Conservation (phyloP, 2,113 vertebrate genomes). For the Oncorhynchus tshawytscha region DNA sequence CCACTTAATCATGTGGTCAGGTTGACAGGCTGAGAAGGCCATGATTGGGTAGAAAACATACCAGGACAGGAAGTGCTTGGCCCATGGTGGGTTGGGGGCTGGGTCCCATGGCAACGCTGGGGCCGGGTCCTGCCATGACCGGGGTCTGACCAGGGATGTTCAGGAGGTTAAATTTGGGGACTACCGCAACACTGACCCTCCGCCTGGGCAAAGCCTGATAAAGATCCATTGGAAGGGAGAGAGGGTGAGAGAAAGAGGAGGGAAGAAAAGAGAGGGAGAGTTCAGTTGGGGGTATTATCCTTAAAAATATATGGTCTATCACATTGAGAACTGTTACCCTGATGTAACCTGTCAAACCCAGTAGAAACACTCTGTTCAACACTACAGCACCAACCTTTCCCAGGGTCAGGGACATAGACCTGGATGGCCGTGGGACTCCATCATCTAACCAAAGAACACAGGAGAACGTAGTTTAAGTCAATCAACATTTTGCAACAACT, state of each 20-base stretch:
- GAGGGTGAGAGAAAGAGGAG: not conserved
- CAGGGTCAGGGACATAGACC: slow-evolving; percentile 92
- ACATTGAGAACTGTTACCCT: no score
- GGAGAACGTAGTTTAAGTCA: not conserved
- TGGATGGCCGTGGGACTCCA: slow-evolving; percentile 85
- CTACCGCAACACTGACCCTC: slow-evolving; percentile 95
- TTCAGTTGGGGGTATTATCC: not conserved
- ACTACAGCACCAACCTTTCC: slow-evolving; percentile 80
- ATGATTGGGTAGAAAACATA: slow-evolving; percentile 64
- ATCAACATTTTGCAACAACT: not conserved
- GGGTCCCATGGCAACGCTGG: slow-evolving; percentile 59
- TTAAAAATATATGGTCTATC: not conserved
- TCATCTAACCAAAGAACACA: slow-evolving; percentile 77
- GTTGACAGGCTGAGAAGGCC: not conserved
- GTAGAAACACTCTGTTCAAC: not conserved
- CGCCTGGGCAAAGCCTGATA: slow-evolving; percentile 89
- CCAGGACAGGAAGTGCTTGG: slow-evolving; percentile 80
- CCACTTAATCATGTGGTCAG: not conserved
- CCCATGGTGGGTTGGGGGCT: slow-evolving; percentile 32
- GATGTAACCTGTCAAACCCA: not conserved
- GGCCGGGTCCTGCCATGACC: slow-evolving; percentile 61
- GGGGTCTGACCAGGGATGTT: slow-evolving; percentile 87
- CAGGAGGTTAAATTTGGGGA: slow-evolving; percentile 95
- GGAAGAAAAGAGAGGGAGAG: not conserved
- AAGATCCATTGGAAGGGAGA: slow-evolving; percentile 30